Percentiles rank a stretch among this genome's conserved stretches.
Conservation (phyloP, 2,113 vertebrate genomes). For the Condylura cristata region DNA sequence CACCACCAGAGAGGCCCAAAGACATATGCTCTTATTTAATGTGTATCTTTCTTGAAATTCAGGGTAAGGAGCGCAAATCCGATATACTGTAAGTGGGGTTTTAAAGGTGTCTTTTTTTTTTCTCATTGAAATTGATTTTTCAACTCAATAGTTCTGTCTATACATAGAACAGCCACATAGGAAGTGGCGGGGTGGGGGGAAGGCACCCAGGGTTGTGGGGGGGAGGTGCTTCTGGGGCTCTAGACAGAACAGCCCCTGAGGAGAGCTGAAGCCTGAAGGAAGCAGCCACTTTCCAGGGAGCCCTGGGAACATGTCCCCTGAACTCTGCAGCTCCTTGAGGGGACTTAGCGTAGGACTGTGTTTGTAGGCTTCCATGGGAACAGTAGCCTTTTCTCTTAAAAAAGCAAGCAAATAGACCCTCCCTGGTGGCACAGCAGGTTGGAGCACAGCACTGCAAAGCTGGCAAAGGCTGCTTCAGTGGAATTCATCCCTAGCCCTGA, state of each 20-base stretch:
- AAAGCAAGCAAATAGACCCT: not conserved
- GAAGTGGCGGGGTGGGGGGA: too few relatives aligned
- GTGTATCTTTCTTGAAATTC: not conserved
- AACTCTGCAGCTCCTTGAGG: not conserved
- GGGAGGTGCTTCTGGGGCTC: not conserved
- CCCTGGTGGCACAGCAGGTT: too few relatives aligned
- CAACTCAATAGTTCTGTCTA: not conserved
- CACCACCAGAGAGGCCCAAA: too few relatives aligned
- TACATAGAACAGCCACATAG: not conserved
- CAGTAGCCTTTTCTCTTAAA: not conserved
- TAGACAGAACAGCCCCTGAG: not conserved
- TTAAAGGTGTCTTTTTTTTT: not conserved
- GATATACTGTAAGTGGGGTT: not conserved
- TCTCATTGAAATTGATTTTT: not conserved
- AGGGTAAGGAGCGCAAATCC: not conserved
- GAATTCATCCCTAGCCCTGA: too few relatives aligned
- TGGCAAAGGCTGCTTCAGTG: too few relatives aligned
- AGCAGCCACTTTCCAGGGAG: not conserved
- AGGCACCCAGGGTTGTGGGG: too few relatives aligned
- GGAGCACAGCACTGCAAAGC: too few relatives aligned
- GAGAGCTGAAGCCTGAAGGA: not conserved
- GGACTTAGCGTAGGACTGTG: not conserved
- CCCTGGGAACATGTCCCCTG: not conserved
- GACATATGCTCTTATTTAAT: not conserved
- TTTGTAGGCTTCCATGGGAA: not conserved